These are phyloP conservation scores for Tenthredo distinguenda DNA, from an alignment of 2,888 invertebrate species.

Conservation along the genomic window DNA sequence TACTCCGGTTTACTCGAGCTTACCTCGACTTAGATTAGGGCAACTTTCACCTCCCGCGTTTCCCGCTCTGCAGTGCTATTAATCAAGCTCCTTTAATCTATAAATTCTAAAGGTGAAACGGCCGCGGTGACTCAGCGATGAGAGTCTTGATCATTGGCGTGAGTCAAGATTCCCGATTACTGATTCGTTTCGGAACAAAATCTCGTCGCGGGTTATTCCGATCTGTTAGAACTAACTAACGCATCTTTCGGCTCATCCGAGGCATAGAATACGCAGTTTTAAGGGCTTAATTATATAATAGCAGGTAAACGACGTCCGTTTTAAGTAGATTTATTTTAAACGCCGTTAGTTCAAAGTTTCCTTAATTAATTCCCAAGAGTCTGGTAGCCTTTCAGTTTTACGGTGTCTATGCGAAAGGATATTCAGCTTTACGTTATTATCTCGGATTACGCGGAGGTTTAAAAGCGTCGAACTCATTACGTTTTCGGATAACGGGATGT, in stretches of 20 bases:
- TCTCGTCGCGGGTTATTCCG: not conserved
- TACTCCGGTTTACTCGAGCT: slow-evolving; percentile 11
- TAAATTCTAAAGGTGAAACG: not conserved
- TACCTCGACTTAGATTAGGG: slow-evolving; percentile 27
- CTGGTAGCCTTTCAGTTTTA: not conserved
- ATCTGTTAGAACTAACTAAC: not conserved
- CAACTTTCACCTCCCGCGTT: not conserved
- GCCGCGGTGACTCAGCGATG: not conserved
- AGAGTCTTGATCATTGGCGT: not conserved
- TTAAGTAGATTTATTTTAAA: not conserved
- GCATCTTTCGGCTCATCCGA: not conserved
- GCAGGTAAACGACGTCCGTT: not conserved
- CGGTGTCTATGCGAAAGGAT: not conserved
- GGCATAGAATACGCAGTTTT: not conserved
- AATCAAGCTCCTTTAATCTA: slow-evolving; percentile 11
- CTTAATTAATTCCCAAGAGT: not conserved
- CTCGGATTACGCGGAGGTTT: not conserved
- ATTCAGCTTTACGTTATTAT: not conserved
- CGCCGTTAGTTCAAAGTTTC: not conserved
- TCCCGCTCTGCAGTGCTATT: slow-evolving; percentile 8
- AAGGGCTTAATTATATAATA: not conserved
- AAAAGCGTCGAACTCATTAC: not conserved
- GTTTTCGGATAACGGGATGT: not conserved
- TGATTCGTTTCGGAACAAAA: not conserved
- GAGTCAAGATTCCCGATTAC: not conserved